Evolutionary conservation across 1,140 invertebrate genomes (phyloP).

Genomic region (Chrysomallon squamiferum): DNA sequence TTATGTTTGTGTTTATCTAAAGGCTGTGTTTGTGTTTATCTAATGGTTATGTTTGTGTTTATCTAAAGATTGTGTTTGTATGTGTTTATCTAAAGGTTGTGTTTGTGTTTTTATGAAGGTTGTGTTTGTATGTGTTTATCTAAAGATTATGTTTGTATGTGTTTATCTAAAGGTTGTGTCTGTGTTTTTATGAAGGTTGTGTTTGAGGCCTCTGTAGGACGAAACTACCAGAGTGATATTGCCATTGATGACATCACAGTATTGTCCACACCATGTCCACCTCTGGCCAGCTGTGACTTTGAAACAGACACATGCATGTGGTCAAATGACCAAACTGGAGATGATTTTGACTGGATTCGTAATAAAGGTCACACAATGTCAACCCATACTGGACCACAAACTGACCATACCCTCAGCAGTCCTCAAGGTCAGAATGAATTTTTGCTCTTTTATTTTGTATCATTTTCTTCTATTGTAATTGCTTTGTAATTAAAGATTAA

Average conservation of each 20-base stretch:
- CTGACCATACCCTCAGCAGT: slow-evolving; percentile 53
- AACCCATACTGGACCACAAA: slow-evolving; percentile 42
- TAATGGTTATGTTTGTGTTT: too few relatives aligned
- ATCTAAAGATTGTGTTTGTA: too few relatives aligned
- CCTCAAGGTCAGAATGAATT: slow-evolving; percentile 29
- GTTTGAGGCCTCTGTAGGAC: slow-evolving; percentile 53
- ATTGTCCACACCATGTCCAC: slow-evolving; percentile 34
- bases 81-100: too few relatives aligned
- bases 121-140: too few relatives aligned
- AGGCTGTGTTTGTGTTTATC: too few relatives aligned
- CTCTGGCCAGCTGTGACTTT: slow-evolving; percentile 51
- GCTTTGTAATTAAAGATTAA: too few relatives aligned
- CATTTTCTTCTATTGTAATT: too few relatives aligned
- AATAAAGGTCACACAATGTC: slow-evolving; percentile 28
- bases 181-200: slow-evolving; percentile 19
- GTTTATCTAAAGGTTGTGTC: too few relatives aligned
- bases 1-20: too few relatives aligned
- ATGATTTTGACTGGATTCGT: slow-evolving; percentile 59
- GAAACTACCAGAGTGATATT: slow-evolving; percentile 34
- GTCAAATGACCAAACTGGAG: slow-evolving; percentile 37
- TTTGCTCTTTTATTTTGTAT: too few relatives aligned
- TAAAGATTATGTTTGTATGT: too few relatives aligned
- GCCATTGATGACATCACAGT: slow-evolving; percentile 50
- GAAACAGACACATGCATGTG: slow-evolving; percentile 49
- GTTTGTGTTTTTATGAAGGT: neutral